phyloP scores from a whole-genome alignment of 2,797 vertebrate species.

The Melanotaenia pygmaea region DNA sequence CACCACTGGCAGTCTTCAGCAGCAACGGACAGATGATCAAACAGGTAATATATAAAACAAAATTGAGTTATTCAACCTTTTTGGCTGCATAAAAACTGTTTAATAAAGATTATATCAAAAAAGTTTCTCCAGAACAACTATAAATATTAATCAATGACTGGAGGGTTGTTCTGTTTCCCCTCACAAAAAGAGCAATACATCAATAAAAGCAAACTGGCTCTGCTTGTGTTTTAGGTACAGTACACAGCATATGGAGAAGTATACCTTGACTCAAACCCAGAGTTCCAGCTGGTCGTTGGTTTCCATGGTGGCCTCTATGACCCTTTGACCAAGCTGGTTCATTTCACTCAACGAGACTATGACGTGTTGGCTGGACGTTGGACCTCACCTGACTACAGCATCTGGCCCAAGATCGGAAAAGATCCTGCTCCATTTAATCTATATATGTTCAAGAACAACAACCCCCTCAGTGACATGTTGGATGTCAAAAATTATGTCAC shows the following conservation, averaged over 20 bases:
- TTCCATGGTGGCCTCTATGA: conserved; percentile 98
- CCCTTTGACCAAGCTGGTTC: conserved; percentile 94
- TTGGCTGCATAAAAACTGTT: background rate
- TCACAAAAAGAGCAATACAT: background rate
- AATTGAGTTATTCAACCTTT: background rate
- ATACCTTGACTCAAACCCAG: conserved; percentile 96
- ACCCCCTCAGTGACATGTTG: conserved; percentile 97
- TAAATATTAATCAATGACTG: background rate
- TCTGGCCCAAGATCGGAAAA: conserved; percentile 96
- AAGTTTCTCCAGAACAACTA: background rate
- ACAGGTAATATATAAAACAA: conserved; percentile 76
- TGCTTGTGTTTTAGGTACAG: conserved; percentile 81
- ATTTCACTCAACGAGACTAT: conserved; percentile 98
- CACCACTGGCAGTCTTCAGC: conserved; percentile 96
- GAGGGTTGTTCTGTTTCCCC: background rate
- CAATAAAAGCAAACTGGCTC: background rate
- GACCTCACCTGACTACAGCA: conserved; percentile 96
- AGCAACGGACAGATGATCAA: conserved; percentile 99
- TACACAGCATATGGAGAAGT: conserved; percentile 98
- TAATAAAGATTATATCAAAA: background rate
- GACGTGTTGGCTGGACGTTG: conserved; percentile 96
- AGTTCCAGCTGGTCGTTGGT: conserved; percentile 96
- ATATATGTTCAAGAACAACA: conserved; percentile 99
- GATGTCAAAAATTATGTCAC: conserved; percentile 98
- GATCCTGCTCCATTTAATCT: conserved; percentile 95